A percentile compares a stretch with the other conserved stretches of the same genome.
Conservation (phyloP, 2,113 vertebrate genomes). For the Cynocephalus volans region DNA sequence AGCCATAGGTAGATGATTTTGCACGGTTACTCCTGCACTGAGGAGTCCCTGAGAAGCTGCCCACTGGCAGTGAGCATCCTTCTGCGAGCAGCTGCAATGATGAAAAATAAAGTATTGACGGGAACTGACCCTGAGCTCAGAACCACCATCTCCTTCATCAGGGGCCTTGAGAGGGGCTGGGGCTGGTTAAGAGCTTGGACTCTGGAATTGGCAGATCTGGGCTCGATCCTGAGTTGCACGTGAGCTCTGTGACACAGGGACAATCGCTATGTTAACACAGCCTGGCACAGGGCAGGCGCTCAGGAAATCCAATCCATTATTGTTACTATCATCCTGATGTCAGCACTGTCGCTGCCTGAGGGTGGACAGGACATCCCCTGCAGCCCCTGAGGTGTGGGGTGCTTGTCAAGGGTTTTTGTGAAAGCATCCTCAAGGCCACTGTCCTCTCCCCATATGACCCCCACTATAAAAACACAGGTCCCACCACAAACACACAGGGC, state of each 20-base stretch:
- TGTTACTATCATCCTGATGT: fast-evolving
- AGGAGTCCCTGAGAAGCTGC: background rate
- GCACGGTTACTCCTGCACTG: fast-evolving
- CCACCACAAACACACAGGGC: background rate
- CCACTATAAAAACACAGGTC: fast-evolving
- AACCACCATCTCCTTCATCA: fast-evolving
- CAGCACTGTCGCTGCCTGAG: fast-evolving
- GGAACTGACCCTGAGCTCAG: fast-evolving
- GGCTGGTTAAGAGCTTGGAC: fast-evolving
- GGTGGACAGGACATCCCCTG: background rate
- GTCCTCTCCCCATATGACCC: background rate
- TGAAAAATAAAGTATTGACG: fast-evolving
- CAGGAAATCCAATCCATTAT: fast-evolving
- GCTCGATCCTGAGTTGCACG: background rate
- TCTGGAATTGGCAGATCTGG: background rate
- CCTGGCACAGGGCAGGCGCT: background rate
- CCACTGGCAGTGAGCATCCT: too few species aligned
- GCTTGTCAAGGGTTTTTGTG: background rate
- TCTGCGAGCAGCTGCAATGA: background rate
- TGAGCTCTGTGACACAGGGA: background rate
- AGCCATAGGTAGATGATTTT: background rate
- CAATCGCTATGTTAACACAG: fast-evolving
- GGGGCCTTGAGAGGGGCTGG: background rate
- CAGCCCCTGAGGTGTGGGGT: fast-evolving
- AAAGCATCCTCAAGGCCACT: background rate